Base-by-base conservation (phyloP, 2,113 vertebrate species). In the Mirza zaza region DNA sequence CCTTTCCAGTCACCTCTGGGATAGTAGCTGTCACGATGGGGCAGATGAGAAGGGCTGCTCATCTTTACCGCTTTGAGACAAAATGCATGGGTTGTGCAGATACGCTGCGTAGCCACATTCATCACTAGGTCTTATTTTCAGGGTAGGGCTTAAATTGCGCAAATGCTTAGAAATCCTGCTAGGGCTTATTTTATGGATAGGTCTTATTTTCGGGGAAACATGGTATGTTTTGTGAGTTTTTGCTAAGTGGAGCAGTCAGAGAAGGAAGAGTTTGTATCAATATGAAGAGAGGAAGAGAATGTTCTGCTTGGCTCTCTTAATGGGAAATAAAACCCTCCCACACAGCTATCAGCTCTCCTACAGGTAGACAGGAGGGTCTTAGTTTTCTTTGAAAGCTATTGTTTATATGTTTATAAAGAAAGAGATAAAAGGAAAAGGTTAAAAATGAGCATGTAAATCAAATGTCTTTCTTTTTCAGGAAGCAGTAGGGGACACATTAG, bases 401-500 rank as follows among this genome's bases (percentile, higher is more conserved):
- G 70, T 91, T 50, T 71, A 29, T 70, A 79, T 88, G 14, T 94
- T 57, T 97, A 29, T 96, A 94, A 90, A 34, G 70, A 92, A 65
- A 81, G 8, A 50, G 79, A 17, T 42, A 48, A 23, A 52, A 76
- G 17, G 36, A 73, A 90, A 70, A 81, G 7, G 18, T 75, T 83
- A 42, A 73, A 93, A 45, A 77, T 81, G 59, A 85, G 55, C 52
- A 36, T 76, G 63, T 29, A 70, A 52, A 96, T 98, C 50, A 5
- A 5, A n/a, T 98, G 97, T 65, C 67, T 96, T 97, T 85, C 21
- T 97, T 95, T 97, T 98, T 75, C 96, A 99, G 99, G 99, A 99
- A 94, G 99, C 99, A 52, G 99, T 99, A 71, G 99, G 99, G 12
- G 99, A 99, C 70, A 99, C 99, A 0, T 97, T 99, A 96, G 99